Evolutionary conservation across 2,888 invertebrate genomes (phyloP), one percentile per base, ranked within the genome.

Genomic region (Watsonalla binaria): DNA sequence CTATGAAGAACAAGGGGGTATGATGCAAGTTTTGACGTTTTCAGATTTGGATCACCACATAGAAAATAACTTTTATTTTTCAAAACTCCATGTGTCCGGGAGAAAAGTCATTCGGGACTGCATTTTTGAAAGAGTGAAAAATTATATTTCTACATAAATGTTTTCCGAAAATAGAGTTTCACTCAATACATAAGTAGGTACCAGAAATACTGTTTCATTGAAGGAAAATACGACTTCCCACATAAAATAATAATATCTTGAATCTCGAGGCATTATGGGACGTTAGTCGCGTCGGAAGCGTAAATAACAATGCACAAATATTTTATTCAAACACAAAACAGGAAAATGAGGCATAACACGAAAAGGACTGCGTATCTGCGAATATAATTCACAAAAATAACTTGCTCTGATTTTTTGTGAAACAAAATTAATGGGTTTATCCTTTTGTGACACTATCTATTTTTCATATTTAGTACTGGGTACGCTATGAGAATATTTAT

Each of bases 401-500:
- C 46, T 50, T 14, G 14, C 45, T n/a, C 54, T 13, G 34, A 52
- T 62, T 60, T 56, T 53, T 54, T 58, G 55, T 33, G 47, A 48
- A 61, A 47, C 54, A 47, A 57, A 60, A 57, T 63, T 63, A 58
- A 58, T 54, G 52, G 55, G 57, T 52, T 58, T 54, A 56, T 52
- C 59, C 52, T 14, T 45, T 47, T 37, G 7, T 56, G 53, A 48
- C 49, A 49, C 49, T 49, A 48, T 48, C 48, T n/a, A 49, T 37
- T 49, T 37, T 4, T 49, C 14, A 14, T 11, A 37, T 37, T 33
- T 11, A 33, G 33, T 33, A 46, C 46, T 8, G 24, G 14, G 24
- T 24, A 24, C 24, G 24, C 24, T 24, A 24, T 24, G 24, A 24
- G 24, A 24, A 24, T 24, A 24, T 24, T 24, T 24, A 24, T 24